Conservation (phyloP, 1,140 invertebrate genomes). For the Zaprionus taronus region DNA sequence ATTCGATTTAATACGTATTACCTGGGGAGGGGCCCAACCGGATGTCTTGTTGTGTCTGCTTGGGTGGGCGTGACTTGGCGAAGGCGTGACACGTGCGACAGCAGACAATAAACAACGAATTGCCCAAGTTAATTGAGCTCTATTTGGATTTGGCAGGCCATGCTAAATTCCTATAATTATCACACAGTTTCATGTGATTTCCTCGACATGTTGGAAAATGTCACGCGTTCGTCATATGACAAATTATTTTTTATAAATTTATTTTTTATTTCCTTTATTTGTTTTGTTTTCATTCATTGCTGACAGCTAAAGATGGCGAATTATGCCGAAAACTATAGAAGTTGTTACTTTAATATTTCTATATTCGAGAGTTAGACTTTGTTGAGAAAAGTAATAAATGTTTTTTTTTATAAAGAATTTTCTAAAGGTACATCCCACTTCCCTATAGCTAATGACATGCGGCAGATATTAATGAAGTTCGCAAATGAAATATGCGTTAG, state of each 20-base stretch:
- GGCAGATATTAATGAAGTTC: neutral
- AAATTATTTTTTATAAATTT: slow-evolving; percentile 22
- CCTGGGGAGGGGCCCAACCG: slow-evolving; percentile 8
- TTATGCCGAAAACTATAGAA: neutral
- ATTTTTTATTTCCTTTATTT: neutral
- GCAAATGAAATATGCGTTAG: slow-evolving; percentile 27
- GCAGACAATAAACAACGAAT: neutral
- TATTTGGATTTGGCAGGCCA: neutral
- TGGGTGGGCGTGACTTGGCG: slow-evolving; percentile 20
- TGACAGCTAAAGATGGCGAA: neutral
- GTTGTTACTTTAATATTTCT: neutral
- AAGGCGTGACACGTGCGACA: slow-evolving; percentile 16
- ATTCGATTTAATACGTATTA: slow-evolving; percentile 39
- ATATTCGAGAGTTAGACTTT: neutral
- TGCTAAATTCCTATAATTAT: slow-evolving; percentile 2
- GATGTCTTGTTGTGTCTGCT: neutral
- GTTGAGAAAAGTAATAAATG: slow-evolving; percentile 3
- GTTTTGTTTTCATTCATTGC: neutral
- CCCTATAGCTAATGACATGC: slow-evolving; percentile 9
- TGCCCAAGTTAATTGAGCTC: neutral
- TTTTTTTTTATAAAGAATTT: neutral
- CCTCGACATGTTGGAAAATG: slow-evolving; percentile 6
- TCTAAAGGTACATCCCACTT: neutral
- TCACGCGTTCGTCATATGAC: slow-evolving; percentile 36
- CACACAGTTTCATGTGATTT: slow-evolving; percentile 4